A percentile compares a stretch with the other conserved stretches of the same genome.
These are phyloP conservation scores for Holacanthella duospinosa DNA, from an alignment of 2,888 invertebrate species.

Conservation along the genomic window DNA sequence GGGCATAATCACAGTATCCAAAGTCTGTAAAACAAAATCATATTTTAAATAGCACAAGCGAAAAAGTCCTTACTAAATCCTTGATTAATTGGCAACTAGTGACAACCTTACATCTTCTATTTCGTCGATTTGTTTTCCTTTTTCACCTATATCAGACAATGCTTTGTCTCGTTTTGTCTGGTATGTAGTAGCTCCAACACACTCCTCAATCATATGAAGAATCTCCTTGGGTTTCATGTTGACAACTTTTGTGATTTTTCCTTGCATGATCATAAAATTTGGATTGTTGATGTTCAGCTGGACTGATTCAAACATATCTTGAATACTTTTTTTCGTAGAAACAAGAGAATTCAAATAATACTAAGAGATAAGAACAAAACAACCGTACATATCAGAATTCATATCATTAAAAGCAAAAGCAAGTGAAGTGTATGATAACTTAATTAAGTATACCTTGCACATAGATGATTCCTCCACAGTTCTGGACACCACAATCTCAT, in stretches of 20 bases:
- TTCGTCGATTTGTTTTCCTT: conserved; percentile 78
- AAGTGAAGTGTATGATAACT: not conserved
- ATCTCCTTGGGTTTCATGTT: conserved; percentile 99
- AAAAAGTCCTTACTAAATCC: not conserved
- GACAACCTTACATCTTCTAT: conserved; percentile 44
- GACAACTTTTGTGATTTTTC: conserved; percentile 93
- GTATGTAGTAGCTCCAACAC: conserved; percentile 94
- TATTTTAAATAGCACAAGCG: not conserved
- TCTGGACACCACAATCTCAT: conserved; percentile 84
- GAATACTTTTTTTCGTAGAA: conserved; percentile 68
- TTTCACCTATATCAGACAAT: conserved; percentile 77
- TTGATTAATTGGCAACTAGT: too few relatives aligned
- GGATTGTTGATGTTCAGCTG: conserved; percentile 98
- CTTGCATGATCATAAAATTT: conserved; percentile 99
- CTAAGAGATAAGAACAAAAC: conserved; percentile 12
- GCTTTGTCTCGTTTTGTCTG: conserved; percentile 83
- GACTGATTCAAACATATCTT: conserved; percentile 90
- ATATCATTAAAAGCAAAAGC: not conserved
- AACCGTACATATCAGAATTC: too few relatives aligned
- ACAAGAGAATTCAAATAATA: conserved; percentile 30
- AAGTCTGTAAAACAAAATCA: conserved; percentile 15
- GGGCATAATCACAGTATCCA: conserved; percentile 78
- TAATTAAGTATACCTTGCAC: conserved; percentile 25
- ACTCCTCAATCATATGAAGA: conserved; percentile 95
- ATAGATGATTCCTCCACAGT: conserved; percentile 40